These are phyloP conservation scores for Drosophila aff. DNA, from an alignment of 1,140 invertebrate genomes.

Conservation along the genomic window DNA sequence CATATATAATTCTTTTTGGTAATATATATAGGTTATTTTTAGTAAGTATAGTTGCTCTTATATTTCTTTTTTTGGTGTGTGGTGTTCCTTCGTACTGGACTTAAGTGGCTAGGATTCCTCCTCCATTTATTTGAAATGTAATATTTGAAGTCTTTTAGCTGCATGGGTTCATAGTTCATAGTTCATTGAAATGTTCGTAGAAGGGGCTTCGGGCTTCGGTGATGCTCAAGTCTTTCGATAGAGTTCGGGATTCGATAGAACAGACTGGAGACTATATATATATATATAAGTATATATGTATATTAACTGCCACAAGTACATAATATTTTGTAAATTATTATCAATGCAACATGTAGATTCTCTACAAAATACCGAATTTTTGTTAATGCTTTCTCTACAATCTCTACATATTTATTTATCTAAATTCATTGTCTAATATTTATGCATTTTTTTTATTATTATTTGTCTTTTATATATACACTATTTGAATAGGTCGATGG, in stretches of 20 bases:
- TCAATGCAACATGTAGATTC: constrained; percentile 81
- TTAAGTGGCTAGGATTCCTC: constrained; percentile 57
- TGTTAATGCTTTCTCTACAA: constrained; percentile 42
- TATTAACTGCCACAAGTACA: constrained; percentile 63
- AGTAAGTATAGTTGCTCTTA: constrained; percentile 35
- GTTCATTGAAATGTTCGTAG: constrained; percentile 58
- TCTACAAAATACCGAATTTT: constrained; percentile 80
- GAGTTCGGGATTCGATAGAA: constrained; percentile 18
- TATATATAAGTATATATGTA: constrained; percentile 41
- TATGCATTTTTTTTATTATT: constrained; percentile 45
- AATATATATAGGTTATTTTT: constrained; percentile 57
- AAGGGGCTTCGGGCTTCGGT: constrained; percentile 21
- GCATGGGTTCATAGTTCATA: constrained; percentile 34
- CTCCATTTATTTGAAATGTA: constrained; percentile 54
- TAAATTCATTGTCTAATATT: constrained; percentile 54
- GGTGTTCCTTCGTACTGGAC: constrained; percentile 48
- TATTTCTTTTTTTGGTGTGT: constrained; percentile 23
- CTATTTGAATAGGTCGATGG: constrained; percentile 19
- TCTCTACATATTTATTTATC: constrained; percentile 69
- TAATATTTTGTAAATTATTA: constrained; percentile 82
- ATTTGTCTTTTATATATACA: constrained; percentile 73
- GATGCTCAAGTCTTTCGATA: constrained; percentile 65
- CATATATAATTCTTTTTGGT: constrained; percentile 43
- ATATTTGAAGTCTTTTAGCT: constrained; percentile 61
- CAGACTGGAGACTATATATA: constrained; percentile 13